These are phyloP conservation scores for Phaedon cochleariae DNA, from an alignment of 2,888 invertebrate genomes.

Conservation along the genomic window DNA sequence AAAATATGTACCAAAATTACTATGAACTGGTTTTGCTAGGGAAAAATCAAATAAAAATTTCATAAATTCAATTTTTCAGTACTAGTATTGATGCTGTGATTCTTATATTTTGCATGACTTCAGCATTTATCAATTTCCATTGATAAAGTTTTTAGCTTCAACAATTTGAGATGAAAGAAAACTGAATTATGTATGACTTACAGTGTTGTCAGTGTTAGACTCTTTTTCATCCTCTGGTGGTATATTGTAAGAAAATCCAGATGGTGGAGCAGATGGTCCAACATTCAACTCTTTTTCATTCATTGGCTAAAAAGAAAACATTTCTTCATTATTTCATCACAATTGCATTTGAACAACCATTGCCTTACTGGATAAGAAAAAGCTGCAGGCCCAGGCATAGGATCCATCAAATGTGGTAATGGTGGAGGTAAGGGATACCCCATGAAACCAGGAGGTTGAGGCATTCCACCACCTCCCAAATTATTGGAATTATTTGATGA, in stretches of 20 bases:
- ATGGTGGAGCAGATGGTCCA: slow-evolving; percentile 52
- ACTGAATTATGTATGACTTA: too few relatives aligned
- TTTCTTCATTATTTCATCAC: not conserved
- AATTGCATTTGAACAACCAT: not conserved
- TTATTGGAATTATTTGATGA: slow-evolving; percentile 72
- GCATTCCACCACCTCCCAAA: slow-evolving; percentile 65
- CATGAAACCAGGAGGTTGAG: slow-evolving; percentile 82
- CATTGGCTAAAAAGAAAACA: slow-evolving; percentile 33
- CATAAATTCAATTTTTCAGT: too few relatives aligned
- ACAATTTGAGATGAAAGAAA: not conserved
- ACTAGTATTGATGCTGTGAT: too few relatives aligned
- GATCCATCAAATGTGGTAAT: slow-evolving; percentile 66
- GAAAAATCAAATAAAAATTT: too few relatives aligned
- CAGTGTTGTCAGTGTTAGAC: slow-evolving; percentile 70
- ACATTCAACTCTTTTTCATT: slow-evolving; percentile 41
- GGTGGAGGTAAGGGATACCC: slow-evolving; percentile 79
- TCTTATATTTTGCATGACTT: not conserved
- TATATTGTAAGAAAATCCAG: slow-evolving; percentile 72
- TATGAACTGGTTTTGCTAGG: too few relatives aligned
- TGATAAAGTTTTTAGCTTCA: not conserved
- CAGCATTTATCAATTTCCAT: not conserved
- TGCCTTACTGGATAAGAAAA: slow-evolving; percentile 73
- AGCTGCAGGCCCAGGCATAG: slow-evolving; percentile 61
- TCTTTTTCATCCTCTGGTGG: slow-evolving; percentile 72
- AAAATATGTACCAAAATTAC: too few relatives aligned